These are phyloP conservation scores for Meles meles DNA, from an alignment of 2,113 vertebrate species.

Conservation along the genomic window DNA sequence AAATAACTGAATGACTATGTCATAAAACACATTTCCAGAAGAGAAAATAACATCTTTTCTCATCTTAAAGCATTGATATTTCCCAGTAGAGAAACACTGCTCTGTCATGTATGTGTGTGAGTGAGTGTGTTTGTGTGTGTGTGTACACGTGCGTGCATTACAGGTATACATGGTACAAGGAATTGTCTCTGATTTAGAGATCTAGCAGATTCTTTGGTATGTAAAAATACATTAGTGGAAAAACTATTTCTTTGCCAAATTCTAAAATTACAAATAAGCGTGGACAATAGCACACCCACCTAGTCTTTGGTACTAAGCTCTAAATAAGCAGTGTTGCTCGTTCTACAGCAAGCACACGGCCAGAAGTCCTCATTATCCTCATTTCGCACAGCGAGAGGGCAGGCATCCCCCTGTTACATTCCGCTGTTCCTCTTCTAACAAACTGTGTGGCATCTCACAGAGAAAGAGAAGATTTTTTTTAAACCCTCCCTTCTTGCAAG, in stretches of 20 bases:
- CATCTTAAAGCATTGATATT: neutral
- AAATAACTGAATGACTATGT: neutral
- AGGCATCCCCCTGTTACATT: neutral
- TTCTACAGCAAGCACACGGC: no score
- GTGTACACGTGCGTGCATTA: accelerated
- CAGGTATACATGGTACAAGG: neutral
- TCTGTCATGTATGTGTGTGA: neutral
- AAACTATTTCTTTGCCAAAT: neutral
- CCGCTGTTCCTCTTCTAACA: neutral
- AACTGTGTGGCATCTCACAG: neutral
- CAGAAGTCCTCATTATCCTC: neutral
- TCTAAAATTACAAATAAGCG: neutral
- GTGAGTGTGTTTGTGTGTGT: neutral
- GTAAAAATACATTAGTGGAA: neutral
- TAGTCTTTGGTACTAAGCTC: neutral
- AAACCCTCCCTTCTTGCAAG: neutral
- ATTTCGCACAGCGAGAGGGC: neutral
- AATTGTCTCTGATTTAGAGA: neutral
- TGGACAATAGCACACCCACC: neutral
- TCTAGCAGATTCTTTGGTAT: neutral
- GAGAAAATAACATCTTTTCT: neutral
- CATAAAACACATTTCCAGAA: neutral
- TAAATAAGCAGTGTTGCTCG: neutral
- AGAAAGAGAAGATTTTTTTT: neutral
- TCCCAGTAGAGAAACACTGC: neutral